Percentiles rank a stretch among this genome's conserved stretches.
These are phyloP conservation scores for Clinocottus analis DNA, from an alignment of 2,113 vertebrate species.

Conservation along the genomic window DNA sequence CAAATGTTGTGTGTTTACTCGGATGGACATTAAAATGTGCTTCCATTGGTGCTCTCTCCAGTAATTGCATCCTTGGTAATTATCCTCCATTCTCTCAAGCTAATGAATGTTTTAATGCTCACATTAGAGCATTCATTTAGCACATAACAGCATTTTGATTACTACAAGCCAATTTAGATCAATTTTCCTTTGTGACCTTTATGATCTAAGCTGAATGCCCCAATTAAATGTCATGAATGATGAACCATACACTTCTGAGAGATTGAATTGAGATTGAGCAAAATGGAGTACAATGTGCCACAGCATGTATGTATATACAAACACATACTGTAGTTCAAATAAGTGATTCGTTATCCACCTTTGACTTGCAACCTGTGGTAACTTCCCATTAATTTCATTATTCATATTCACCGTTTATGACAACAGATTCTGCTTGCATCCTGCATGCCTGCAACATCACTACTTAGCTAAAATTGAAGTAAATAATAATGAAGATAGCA, in stretches of 20 bases:
- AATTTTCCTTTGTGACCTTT: conserved; percentile 83
- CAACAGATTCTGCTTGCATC: conserved; percentile 54
- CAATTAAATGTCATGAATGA: conserved; percentile 80
- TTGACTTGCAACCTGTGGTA: conserved; percentile 56
- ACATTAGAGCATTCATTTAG: conserved; percentile 83
- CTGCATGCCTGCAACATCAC: conserved; percentile 47
- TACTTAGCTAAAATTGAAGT: conserved; percentile 60
- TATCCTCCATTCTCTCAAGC: conserved; percentile 78
- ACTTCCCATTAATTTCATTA: conserved; percentile 70
- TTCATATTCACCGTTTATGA: conserved; percentile 68
- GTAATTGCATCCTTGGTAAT: conserved; percentile 80
- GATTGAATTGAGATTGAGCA: conserved; percentile 55
- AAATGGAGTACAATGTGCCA: conserved; percentile 22
- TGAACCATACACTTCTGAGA: conserved; percentile 66
- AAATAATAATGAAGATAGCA: conserved; percentile 74
- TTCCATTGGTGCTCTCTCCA: conserved; percentile 69
- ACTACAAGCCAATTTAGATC: conserved; percentile 83
- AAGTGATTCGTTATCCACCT: conserved; percentile 53
- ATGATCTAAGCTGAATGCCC: conserved; percentile 74
- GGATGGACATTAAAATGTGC: conserved; percentile 66
- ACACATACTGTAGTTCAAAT: conserved; percentile 46
- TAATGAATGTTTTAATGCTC: conserved; percentile 84
- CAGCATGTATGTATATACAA: conserved; percentile 1
- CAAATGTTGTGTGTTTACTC: conserved; percentile 64
- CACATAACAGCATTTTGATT: conserved; percentile 84